A percentile compares a stretch with the other conserved stretches of the same genome.
phyloP scores from a whole-genome alignment of 2,797 vertebrate genomes.

The Picus viridis region DNA sequence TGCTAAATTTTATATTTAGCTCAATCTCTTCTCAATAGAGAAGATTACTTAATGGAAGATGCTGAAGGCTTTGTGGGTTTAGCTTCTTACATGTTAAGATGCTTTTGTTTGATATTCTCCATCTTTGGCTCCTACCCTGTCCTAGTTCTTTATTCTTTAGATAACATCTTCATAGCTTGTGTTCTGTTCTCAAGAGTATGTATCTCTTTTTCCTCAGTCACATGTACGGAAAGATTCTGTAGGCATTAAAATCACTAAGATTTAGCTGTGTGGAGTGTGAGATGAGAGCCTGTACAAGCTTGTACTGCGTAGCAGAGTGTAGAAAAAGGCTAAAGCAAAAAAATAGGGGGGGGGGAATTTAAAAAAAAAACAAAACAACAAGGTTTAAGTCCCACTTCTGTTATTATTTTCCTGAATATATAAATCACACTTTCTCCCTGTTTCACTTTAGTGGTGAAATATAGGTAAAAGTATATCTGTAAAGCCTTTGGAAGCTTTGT shows the following conservation, averaged over 20 bases:
- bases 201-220: not conserved
- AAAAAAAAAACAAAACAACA: not conserved
- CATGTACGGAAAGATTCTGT: not conserved
- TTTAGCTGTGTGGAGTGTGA: not conserved
- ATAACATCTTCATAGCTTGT: not conserved
- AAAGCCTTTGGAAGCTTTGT: not conserved
- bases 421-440: not conserved
- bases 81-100: not conserved
- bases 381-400: not conserved
- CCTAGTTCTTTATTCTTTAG: not conserved
- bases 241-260: not conserved
- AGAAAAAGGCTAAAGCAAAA: not conserved
- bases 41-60: not conserved
- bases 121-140: not conserved
- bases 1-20: not conserved
- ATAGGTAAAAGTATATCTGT: not conserved
- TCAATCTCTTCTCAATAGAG: not conserved
- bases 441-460: not conserved
- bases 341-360: not conserved
- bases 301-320: not conserved
- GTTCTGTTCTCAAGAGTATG: not conserved
- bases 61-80: not conserved
- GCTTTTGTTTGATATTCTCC: not conserved
- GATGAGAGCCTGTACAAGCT: not conserved
- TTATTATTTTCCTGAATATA: not conserved